Base-by-base conservation (phyloP, 2,797 vertebrate species). In the Trematomus bernacchii region DNA sequence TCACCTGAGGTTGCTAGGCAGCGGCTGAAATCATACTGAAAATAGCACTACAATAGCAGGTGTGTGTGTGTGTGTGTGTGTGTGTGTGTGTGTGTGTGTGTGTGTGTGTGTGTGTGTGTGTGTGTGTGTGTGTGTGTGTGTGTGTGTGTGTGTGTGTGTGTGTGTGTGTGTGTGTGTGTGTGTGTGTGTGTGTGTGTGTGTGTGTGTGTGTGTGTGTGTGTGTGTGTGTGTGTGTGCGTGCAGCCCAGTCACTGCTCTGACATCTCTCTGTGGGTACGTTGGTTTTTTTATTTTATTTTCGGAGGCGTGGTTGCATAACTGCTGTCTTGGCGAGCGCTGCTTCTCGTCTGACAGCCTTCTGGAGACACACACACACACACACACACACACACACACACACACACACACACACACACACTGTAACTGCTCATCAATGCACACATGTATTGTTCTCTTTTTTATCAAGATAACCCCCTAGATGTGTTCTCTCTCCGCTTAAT, bases 1-100 rank as follows among this genome's bases (percentile, higher is more conserved):
- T 91, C 83, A 92, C 87, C 85, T 85, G 52, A 12, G 59, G 91
- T 92, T 92, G 89, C 88, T 85, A 89, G 90, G 90, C 84, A 92
- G 86, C 81, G 7, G 74, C 58, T 81, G 77, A 79, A 78, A 86
- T 76, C 59, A n/a, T 43, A 69, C 60, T 73, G 63, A 79, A 79
- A 88, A 83, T 33, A 67, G 78, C 70, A 33, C 30, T 33, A 33
- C 6, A 33, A 33, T 33, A n/a, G n/a, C n/a, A n/a, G n/a, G n/a
- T 2, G 40, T 40, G 59, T n/a, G 21, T 19, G 23, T 55, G 42
- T 64, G 46, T 64, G 44, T 33, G 33, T 50, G 48, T 47, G 42
- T 77, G 64, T 43, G 48, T 50, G 57, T 46, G 60, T 52, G 18
- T 52, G 13, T 46, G 53, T n/a, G 40, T 40, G 59, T n/a, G 21